These are phyloP conservation scores for Mionectes olivaceus DNA, from an alignment of 2,797 vertebrate genomes.

Conservation along the genomic window DNA sequence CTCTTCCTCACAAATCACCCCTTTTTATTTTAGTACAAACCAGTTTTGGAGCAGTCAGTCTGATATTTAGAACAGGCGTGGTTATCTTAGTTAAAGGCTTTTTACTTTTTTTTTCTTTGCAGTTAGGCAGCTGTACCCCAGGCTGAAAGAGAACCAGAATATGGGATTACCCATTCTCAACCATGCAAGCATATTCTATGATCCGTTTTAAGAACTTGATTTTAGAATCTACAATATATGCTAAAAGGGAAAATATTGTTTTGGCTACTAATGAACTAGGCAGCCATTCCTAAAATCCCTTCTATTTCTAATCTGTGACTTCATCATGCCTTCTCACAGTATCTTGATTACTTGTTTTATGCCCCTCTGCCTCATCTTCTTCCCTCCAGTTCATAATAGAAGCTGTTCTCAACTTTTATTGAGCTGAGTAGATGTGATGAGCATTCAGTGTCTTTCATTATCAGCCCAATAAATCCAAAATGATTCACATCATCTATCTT, in stretches of 20 bases:
- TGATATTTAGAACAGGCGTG: background rate
- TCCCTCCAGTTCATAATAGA: constrained; percentile 13
- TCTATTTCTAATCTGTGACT: background rate
- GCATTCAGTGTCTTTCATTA: constrained; percentile 32
- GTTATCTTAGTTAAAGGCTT: background rate
- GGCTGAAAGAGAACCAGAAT: background rate
- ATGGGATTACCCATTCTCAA: background rate
- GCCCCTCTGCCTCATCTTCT: background rate
- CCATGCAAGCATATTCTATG: background rate
- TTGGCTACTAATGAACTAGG: background rate
- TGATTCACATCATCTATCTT: background rate
- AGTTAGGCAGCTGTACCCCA: background rate
- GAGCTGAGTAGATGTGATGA: background rate
- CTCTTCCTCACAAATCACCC: background rate
- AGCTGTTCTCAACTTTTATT: background rate
- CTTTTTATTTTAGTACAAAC: background rate
- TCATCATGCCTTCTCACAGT: background rate
- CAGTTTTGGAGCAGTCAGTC: background rate
- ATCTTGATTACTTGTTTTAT: constrained; percentile 27
- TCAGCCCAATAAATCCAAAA: constrained; percentile 44
- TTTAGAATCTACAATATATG: background rate
- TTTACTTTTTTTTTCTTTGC: background rate
- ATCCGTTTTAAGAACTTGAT: background rate
- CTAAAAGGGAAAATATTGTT: background rate
- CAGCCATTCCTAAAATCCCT: background rate